phyloP scores from a whole-genome alignment of 2,113 vertebrate genomes.

The Choloepus hoffmanni region DNA sequence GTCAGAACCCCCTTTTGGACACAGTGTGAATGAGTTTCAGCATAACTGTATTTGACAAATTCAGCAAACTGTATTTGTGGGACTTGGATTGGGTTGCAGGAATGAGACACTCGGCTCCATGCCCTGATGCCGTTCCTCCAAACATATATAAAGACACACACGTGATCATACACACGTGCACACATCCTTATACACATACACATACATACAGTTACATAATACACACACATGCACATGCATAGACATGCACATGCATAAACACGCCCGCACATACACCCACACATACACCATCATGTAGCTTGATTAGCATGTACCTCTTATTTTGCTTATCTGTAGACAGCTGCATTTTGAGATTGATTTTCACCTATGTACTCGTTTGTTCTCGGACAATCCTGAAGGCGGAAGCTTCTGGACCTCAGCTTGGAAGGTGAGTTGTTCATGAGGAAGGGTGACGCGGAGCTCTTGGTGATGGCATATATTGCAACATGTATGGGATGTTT shows the following conservation, averaged over 20 bases:
- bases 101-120: background rate
- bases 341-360: background rate
- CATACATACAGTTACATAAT: background rate
- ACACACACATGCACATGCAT: too few relatives aligned
- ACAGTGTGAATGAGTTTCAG: background rate
- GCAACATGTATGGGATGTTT: rapidly evolving
- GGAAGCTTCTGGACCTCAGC: background rate
- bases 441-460: background rate
- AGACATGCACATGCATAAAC: background rate
- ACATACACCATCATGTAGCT: rapidly evolving
- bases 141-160: background rate
- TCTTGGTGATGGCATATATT: rapidly evolving
- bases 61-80: background rate
- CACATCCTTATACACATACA: background rate
- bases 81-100: background rate
- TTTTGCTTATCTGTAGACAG: background rate
- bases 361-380: background rate
- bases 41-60: background rate
- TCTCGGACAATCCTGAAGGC: background rate
- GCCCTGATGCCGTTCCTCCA: background rate
- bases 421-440: background rate
- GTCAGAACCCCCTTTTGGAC: background rate
- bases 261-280: background rate
- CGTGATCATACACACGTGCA: too few relatives aligned
- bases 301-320: too few relatives aligned